Conservation (phyloP, 2,113 vertebrate genomes). For the Hylia prasina region DNA sequence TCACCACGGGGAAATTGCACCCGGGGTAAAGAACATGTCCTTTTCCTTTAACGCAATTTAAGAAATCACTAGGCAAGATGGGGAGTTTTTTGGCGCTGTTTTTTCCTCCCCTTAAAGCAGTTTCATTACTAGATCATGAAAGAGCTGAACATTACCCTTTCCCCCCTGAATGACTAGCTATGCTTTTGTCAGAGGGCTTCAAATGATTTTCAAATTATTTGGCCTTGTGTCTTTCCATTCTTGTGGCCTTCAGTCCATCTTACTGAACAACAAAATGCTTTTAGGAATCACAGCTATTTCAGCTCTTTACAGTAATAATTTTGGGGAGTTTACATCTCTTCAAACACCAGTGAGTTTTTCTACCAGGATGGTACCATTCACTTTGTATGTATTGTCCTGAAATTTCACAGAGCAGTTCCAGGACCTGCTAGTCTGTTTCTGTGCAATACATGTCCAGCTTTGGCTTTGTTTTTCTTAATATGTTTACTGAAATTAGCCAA, state of each 20-base stretch:
- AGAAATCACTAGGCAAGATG: background rate
- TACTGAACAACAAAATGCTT: background rate
- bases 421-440: background rate
- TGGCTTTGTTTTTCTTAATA: background rate
- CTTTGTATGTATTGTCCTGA: background rate
- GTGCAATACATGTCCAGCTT: background rate
- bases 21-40: background rate
- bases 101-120: accelerated
- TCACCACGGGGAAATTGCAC: background rate
- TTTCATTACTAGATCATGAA: background rate
- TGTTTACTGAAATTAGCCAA: background rate
- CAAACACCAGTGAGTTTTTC: background rate
- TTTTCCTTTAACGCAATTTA: background rate
- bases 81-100: no score
- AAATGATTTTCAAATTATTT: background rate
- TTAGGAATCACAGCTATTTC: background rate
- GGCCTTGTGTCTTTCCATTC: background rate
- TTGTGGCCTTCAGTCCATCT: background rate
- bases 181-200: background rate
- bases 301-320: background rate
- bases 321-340: background rate
- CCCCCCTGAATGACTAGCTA: background rate
- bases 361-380: background rate
- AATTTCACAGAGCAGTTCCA: background rate
- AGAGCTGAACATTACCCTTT: background rate